Percentiles rank a stretch among this genome's conserved stretches.
Evolutionary conservation across 2,797 vertebrate species (phyloP).

Genomic region (Cichlasoma orientale): DNA sequence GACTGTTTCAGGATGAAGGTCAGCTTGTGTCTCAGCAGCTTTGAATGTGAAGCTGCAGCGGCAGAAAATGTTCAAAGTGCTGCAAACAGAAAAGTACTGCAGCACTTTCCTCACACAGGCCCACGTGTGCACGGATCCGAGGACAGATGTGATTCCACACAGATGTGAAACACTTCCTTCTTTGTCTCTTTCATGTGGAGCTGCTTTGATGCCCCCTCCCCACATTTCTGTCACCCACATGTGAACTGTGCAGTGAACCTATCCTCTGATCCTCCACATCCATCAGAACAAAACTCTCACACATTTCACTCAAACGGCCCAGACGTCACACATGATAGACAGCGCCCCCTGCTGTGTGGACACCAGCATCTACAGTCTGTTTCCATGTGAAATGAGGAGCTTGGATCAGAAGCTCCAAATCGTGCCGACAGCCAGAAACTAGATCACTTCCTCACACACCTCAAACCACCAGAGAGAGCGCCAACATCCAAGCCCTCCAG

Average conservation of each 20-base stretch:
- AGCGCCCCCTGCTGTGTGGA: background rate
- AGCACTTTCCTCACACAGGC: background rate
- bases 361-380: background rate
- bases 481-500: too few relatives aligned
- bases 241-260: slow-evolving; percentile 39
- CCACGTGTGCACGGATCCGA: background rate
- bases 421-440: too few relatives aligned
- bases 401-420: too few relatives aligned
- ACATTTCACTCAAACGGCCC: background rate
- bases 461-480: too few relatives aligned
- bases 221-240: slow-evolving; percentile 73
- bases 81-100: background rate
- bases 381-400: too few relatives aligned
- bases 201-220: background rate
- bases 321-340: background rate
- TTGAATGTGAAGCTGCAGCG: background rate
- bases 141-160: slow-evolving; percentile 9
- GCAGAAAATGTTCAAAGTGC: background rate
- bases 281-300: background rate
- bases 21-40: background rate
- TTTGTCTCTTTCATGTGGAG: background rate
- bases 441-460: too few relatives aligned
- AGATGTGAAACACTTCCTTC: slow-evolving; percentile 32
- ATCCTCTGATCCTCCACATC: slow-evolving; percentile 9
- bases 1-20: background rate